Evolutionary conservation across 2,888 invertebrate species (phyloP).

Genomic region (Pterostichus madidus): DNA sequence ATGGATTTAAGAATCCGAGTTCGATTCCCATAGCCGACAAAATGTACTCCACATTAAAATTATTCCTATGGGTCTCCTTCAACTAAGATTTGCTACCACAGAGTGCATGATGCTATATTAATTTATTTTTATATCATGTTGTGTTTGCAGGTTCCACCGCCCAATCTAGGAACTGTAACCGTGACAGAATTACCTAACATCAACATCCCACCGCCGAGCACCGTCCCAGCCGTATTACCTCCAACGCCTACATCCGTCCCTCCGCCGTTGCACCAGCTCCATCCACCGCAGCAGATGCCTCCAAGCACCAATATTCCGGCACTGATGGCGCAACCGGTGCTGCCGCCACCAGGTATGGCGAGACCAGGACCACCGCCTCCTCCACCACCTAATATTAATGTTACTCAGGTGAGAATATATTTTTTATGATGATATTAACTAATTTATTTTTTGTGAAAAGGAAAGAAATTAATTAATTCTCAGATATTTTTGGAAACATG

Average conservation of each 20-base stretch:
- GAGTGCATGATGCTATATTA: too few species aligned
- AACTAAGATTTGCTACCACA: too few species aligned
- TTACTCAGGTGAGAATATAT: slow-evolving; percentile 43
- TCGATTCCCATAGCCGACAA: too few species aligned
- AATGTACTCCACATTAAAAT: too few species aligned
- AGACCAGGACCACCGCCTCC: slow-evolving; percentile 40
- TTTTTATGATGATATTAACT: background rate
- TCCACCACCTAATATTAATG: slow-evolving; percentile 28
- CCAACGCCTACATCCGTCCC: slow-evolving; percentile 71
- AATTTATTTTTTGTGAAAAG: too few species aligned
- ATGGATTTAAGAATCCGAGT: too few species aligned
- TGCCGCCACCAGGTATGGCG: slow-evolving; percentile 73
- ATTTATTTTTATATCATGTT: background rate
- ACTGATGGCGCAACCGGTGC: slow-evolving; percentile 76
- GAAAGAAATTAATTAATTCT: too few species aligned
- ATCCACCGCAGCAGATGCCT: slow-evolving; percentile 33
- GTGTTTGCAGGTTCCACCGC: slow-evolving; percentile 72
- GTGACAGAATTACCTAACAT: slow-evolving; percentile 72
- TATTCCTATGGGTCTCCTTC: too few species aligned
- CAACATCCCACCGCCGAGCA: slow-evolving; percentile 70
- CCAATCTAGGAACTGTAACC: slow-evolving; percentile 70
- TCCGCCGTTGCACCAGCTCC: slow-evolving; percentile 69
- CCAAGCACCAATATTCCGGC: slow-evolving; percentile 72
- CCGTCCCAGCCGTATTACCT: slow-evolving; percentile 69
- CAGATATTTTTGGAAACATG: too few species aligned